Evolutionary conservation across 2,113 vertebrate species (phyloP).

Genomic region (Myotis davidii): DNA sequence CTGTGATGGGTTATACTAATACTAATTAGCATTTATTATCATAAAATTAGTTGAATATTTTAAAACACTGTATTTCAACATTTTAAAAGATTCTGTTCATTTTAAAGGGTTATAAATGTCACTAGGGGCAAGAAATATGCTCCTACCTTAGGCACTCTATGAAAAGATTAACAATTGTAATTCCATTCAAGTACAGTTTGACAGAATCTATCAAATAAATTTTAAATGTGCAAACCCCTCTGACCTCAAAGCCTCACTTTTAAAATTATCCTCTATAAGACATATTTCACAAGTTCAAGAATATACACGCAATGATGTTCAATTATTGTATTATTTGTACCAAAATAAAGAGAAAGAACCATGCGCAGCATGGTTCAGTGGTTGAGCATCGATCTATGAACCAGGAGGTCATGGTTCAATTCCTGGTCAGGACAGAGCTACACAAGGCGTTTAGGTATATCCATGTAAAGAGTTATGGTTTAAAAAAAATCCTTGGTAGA

Average conservation of each 20-base stretch:
- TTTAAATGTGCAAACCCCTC: neutral
- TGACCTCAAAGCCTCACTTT: slow-evolving; percentile 33
- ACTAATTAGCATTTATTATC: slow-evolving; percentile 31
- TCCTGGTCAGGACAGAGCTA: too few species aligned
- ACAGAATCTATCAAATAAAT: slow-evolving; percentile 24
- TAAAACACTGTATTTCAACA: neutral
- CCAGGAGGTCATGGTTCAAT: too few species aligned
- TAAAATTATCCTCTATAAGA: slow-evolving; percentile 20
- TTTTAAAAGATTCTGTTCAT: slow-evolving; percentile 10
- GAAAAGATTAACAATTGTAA: slow-evolving; percentile 42
- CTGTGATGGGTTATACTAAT: neutral
- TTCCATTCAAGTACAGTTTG: slow-evolving; percentile 24
- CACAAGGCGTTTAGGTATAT: neutral
- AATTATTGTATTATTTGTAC: neutral
- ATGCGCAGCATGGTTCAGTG: too few species aligned
- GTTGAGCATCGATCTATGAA: too few species aligned
- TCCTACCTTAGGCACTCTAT: slow-evolving; percentile 3
- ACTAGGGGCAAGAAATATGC: neutral
- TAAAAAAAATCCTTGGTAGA: neutral
- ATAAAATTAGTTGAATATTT: slow-evolving; percentile 48
- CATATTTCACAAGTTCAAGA: slow-evolving; percentile 5
- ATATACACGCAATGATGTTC: neutral
- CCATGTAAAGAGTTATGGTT: neutral
- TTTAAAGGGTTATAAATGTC: slow-evolving; percentile 11
- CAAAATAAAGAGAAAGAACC: neutral